These are phyloP conservation scores for Gymnothorax reevesii DNA, from an alignment of 2,797 vertebrate species.

Conservation along the genomic window DNA sequence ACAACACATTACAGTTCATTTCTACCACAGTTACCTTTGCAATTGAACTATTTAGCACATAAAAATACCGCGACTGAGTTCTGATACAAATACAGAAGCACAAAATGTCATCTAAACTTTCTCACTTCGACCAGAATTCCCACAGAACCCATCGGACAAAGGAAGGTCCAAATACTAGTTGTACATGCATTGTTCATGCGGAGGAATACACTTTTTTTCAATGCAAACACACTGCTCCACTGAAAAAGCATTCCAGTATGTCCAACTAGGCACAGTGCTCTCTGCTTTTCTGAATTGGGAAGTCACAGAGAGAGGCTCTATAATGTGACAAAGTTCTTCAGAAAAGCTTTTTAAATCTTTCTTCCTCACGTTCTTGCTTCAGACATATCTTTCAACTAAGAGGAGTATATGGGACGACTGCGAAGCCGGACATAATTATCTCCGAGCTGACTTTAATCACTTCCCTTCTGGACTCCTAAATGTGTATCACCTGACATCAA, in stretches of 20 bases:
- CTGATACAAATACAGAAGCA: not conserved
- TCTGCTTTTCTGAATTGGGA: conserved; percentile 57
- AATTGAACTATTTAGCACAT: not conserved
- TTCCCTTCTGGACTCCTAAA: conserved; percentile 67
- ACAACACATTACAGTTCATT: not conserved
- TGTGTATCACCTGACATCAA: conserved; percentile 65
- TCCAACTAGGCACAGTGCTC: conserved; percentile 50
- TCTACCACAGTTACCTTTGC: not conserved
- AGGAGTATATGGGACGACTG: conserved; percentile 67
- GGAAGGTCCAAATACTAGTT: not conserved
- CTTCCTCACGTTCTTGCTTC: conserved; percentile 54
- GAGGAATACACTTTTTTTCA: conserved; percentile 32
- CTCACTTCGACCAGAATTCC: not conserved
- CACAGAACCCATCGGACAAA: not conserved
- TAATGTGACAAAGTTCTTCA: conserved; percentile 67
- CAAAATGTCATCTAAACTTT: too few relatives aligned
- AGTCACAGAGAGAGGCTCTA: conserved; percentile 59
- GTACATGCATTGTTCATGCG: not conserved
- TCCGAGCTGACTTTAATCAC: conserved; percentile 77
- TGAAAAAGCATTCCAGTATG: conserved; percentile 38
- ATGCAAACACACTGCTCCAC: conserved; percentile 40
- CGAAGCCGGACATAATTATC: conserved; percentile 76
- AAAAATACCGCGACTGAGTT: not conserved
- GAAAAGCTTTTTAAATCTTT: conserved; percentile 45
- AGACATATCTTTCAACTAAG: conserved; percentile 77